phyloP scores from a whole-genome alignment of 92 coral and sea anemone species.

The Plumapathes pennacea region DNA sequence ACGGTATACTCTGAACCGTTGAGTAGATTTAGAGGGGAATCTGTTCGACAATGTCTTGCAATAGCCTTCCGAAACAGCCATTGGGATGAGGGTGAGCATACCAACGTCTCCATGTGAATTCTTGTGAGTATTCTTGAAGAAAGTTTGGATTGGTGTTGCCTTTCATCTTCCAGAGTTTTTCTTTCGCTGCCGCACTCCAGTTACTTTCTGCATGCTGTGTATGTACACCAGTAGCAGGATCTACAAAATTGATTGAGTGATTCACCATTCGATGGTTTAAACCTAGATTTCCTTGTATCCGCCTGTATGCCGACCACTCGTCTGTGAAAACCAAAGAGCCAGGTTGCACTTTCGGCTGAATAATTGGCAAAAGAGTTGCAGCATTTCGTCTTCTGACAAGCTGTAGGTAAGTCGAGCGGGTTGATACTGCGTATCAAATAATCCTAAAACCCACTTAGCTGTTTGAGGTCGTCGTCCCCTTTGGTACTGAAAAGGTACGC shows the following conservation, averaged over 20 bases:
- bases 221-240: slow-evolving; percentile 40
- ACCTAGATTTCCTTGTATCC: slow-evolving; percentile 31
- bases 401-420: slow-evolving; percentile 41
- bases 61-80: too few species aligned
- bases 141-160: slow-evolving; percentile 26
- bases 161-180: slow-evolving; percentile 21
- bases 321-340: slow-evolving; percentile 42
- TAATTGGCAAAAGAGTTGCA: slow-evolving; percentile 21
- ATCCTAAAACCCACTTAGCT: slow-evolving; percentile 29
- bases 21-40: too few species aligned
- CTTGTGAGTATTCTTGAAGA: slow-evolving; percentile 7
- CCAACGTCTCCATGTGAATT: slow-evolving; percentile 11
- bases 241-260: slow-evolving; percentile 33
- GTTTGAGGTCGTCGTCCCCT: slow-evolving; percentile 29
- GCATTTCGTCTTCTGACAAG: slow-evolving; percentile 34
- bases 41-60: too few species aligned
- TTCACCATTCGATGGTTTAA: slow-evolving; percentile 4
- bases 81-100: too few species aligned
- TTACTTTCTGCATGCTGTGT: slow-evolving; percentile 32
- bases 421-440: slow-evolving; percentile 29
- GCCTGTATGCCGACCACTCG: slow-evolving; percentile 43
- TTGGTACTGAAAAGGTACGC: too few species aligned
- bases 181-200: slow-evolving; percentile 29
- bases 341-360: slow-evolving; percentile 21
- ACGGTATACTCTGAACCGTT: too few species aligned